phyloP scores from a whole-genome alignment of 2,888 invertebrate species.

The Watsonalla cultraria region DNA sequence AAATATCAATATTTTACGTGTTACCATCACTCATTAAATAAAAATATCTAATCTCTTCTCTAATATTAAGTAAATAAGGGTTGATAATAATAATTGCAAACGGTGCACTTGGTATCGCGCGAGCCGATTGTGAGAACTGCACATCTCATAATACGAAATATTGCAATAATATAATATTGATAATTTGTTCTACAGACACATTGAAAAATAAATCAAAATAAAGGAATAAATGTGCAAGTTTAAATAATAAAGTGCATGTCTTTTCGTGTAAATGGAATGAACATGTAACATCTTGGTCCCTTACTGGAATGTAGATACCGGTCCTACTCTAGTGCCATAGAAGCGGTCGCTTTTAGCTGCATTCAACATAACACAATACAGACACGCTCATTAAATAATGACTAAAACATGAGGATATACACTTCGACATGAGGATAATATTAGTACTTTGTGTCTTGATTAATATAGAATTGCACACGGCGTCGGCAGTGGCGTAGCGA shows the following conservation, averaged over 20 bases:
- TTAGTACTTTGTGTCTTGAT: conserved; percentile 57
- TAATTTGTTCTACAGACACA: conserved; percentile 33
- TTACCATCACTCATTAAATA: conserved; percentile 75
- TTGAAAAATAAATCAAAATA: conserved; percentile 25
- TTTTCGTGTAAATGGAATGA: conserved; percentile 35
- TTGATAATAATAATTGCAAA: conserved; percentile 64
- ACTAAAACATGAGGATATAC: conserved; percentile 61
- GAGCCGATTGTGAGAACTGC: conserved; percentile 7
- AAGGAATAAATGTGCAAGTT: conserved; percentile 27
- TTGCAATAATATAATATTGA: conserved; percentile 22
- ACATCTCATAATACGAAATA: conserved; percentile 7
- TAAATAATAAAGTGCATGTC: conserved; percentile 33
- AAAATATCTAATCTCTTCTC: conserved; percentile 74
- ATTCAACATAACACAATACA: conserved; percentile 50
- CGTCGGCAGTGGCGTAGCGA: conserved; percentile 73
- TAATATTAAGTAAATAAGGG: conserved; percentile 69
- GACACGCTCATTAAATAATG: conserved; percentile 61
- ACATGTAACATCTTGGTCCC: conserved; percentile 61
- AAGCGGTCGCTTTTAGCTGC: conserved; percentile 43
- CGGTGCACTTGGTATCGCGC: conserved; percentile 42
- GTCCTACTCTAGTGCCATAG: conserved; percentile 26
- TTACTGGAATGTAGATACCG: conserved; percentile 66
- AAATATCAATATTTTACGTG: conserved; percentile 69
- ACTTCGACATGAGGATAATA: conserved; percentile 51
- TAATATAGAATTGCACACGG: conserved; percentile 67